Evolutionary conservation across 2,113 vertebrate genomes (phyloP), one percentile per base, ranked within the genome.

Genomic region (Sander vitreus): DNA sequence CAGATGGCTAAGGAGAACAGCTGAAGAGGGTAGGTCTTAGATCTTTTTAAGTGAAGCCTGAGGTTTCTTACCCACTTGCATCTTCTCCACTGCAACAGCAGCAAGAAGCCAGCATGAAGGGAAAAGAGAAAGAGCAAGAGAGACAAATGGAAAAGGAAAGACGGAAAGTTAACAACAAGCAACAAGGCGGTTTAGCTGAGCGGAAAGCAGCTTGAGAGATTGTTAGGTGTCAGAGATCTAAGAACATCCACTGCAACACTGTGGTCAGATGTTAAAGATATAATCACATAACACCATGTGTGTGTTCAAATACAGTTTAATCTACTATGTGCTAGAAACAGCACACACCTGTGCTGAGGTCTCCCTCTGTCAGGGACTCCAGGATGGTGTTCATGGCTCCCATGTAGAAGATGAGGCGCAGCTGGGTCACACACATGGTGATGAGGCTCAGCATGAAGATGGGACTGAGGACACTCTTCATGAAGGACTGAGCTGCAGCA

Each of bases 371-470:
- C 62, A 99, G 93, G 16, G 96, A 97, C 86, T 97, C 96, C 23
- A 99, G 95, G 89, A 99, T 99, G 76, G 94, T 98, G 92, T 99
- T 99, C 98, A 99, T 99, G 91, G 98, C 98, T 0, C 98, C 98
- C 98, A 99, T 99, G 94, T 99, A 99, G 94, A 99, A 99, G 95
- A 99, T 99, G 90, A 99, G 97, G 0, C 98, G 94, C 33, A 99
- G 96, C 92, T 99, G 98, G 0, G 98, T 99, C 69, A 99, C 96
- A 27, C 98, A 99, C 98, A 99, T 99, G 88, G 98, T 99, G 94
- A 99, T 95, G 16, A 99, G 97, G 90, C 98, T 99, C 84, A 99
- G 97, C 89, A 99, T 6, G 93, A 99, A 96, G 92, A 99, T 98
- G 59, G 98, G 97, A 67, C 97, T 99, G 91, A 99, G 96, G 90